Percentiles rank a stretch among this genome's conserved stretches.
These are phyloP conservation scores for Pampus argenteus DNA, from an alignment of 2,797 vertebrate species.

Conservation along the genomic window DNA sequence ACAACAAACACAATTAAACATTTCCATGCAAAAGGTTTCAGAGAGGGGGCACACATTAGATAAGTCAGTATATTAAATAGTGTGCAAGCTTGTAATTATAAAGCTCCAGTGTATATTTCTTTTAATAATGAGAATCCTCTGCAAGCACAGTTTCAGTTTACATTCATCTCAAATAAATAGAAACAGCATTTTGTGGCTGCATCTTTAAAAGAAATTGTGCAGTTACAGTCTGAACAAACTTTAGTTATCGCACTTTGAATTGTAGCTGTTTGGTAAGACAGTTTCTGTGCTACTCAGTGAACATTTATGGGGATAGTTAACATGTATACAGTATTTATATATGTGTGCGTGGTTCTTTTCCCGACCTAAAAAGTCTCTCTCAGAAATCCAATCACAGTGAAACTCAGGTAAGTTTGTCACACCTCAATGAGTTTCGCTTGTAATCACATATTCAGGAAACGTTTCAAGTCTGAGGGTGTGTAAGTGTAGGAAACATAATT, in stretches of 20 bases:
- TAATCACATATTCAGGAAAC: slow-evolving; percentile 38
- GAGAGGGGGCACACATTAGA: background rate
- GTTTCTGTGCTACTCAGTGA: background rate
- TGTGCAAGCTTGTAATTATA: background rate
- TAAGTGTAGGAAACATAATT: background rate
- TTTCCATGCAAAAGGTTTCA: slow-evolving; percentile 7
- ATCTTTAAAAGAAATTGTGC: slow-evolving; percentile 14
- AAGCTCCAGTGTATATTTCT: background rate
- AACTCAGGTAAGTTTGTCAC: slow-evolving; percentile 25
- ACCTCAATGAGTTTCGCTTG: slow-evolving; percentile 5
- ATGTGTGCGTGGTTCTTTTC: background rate
- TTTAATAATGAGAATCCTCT: background rate
- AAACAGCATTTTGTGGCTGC: background rate
- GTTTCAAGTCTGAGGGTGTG: slow-evolving; percentile 15
- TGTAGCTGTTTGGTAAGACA: slow-evolving; percentile 18
- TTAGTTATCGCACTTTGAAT: slow-evolving; percentile 24
- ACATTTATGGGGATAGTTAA: slow-evolving; percentile 5
- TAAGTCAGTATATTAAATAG: background rate
- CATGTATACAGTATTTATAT: background rate
- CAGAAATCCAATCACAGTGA: slow-evolving; percentile 33
- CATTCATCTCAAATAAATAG: slow-evolving; percentile 22
- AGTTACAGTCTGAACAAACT: slow-evolving; percentile 23
- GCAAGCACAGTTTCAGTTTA: background rate
- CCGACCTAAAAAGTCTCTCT: slow-evolving; percentile 5
- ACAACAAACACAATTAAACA: background rate